These are phyloP conservation scores for Pantherophis vulpinus DNA, from an alignment of 2,797 vertebrate species.

Conservation along the genomic window DNA sequence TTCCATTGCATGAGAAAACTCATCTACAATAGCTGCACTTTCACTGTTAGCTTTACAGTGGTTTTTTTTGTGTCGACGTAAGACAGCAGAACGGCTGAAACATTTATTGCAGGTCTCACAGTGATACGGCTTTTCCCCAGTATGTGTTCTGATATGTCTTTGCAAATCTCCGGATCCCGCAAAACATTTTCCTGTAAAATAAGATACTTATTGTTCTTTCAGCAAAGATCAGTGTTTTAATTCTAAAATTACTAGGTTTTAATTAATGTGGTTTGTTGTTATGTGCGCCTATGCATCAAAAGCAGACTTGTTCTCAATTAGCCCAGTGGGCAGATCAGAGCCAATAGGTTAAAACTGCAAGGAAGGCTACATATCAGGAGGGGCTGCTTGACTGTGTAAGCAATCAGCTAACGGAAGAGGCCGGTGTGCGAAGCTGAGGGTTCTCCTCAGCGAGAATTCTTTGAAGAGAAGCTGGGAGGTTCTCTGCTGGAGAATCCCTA, in stretches of 20 bases:
- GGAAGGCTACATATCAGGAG: neutral
- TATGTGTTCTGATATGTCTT: slow-evolving; percentile 90
- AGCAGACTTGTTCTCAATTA: neutral
- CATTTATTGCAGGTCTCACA: slow-evolving; percentile 88
- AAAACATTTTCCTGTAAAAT: slow-evolving; percentile 85
- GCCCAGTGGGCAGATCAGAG: neutral
- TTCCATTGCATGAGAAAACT: slow-evolving; percentile 48
- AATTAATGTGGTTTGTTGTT: slow-evolving; percentile 23
- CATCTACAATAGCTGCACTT: slow-evolving; percentile 28
- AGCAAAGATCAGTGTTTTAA: neutral
- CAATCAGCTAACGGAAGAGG: neutral
- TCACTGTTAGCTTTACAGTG: slow-evolving; percentile 72
- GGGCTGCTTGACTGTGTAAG: neutral
- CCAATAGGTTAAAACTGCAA: neutral
- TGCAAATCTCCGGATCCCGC: slow-evolving; percentile 92
- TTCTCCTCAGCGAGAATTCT: neutral
- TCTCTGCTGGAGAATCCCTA: neutral
- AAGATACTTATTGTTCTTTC: neutral
- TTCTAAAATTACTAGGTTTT: slow-evolving; percentile 5
- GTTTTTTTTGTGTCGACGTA: slow-evolving; percentile 84
- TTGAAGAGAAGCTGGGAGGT: neutral
- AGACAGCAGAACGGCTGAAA: slow-evolving; percentile 91
- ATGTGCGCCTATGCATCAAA: neutral
- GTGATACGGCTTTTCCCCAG: slow-evolving; percentile 90
- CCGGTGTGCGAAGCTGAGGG: neutral